phyloP scores from a whole-genome alignment of 2,113 vertebrate species.

The Oriolus oriolus region DNA sequence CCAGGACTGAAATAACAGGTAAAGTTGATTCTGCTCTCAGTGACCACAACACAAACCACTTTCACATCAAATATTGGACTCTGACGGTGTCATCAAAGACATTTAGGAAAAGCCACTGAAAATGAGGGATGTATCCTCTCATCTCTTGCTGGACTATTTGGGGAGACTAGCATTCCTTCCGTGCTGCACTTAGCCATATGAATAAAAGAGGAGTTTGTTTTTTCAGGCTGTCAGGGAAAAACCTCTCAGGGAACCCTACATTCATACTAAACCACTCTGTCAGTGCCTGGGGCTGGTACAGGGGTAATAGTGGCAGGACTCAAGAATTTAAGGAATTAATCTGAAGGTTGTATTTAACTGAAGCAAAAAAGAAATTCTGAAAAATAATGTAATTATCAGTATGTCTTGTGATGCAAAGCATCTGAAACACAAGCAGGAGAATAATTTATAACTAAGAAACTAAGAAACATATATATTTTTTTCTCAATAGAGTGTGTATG shows the following conservation, averaged over 20 bases:
- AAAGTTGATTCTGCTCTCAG: not conserved
- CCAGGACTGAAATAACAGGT: not conserved
- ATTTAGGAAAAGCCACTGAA: not conserved
- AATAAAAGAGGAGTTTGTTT: not conserved
- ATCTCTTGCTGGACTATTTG: not conserved
- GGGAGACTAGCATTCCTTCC: not conserved
- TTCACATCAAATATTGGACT: not conserved
- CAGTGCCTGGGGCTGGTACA: not conserved
- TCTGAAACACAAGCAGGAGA: not conserved
- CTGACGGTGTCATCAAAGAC: not conserved
- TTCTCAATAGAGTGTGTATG: not conserved
- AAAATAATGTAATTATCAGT: not conserved
- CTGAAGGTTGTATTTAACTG: not conserved
- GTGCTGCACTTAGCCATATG: not conserved
- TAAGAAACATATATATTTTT: not conserved
- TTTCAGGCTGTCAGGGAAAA: not conserved
- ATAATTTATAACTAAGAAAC: not conserved
- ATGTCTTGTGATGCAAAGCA: not conserved
- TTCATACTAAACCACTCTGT: not conserved
- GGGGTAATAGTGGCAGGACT: not conserved
- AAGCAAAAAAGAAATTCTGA: not conserved
- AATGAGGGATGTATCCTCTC: not conserved
- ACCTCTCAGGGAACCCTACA: not conserved
- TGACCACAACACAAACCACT: not conserved
- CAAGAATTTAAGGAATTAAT: not conserved